A percentile compares a stretch with the other conserved stretches of the same genome.
Conservation (phyloP, 1,140 invertebrate species). For the Polypedilum pembai region DNA sequence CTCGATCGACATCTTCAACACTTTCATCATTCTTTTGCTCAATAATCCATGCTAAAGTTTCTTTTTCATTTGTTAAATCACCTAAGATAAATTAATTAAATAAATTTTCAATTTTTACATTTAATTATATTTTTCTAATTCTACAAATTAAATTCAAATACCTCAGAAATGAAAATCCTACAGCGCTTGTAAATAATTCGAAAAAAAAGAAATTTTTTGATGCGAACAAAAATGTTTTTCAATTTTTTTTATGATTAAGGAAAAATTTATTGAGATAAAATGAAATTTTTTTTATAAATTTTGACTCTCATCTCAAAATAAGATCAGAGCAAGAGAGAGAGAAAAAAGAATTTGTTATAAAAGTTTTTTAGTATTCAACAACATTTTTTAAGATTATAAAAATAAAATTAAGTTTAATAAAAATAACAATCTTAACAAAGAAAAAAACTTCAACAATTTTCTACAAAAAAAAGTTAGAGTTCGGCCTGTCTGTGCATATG, state of each 20-base stretch:
- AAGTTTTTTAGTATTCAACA: neutral
- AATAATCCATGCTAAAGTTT: constrained; percentile 85
- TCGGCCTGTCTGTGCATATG: no score
- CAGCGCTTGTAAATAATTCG: constrained; percentile 14
- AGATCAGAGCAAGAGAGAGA: no score
- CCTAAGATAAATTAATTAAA: constrained; percentile 52
- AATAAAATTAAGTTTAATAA: no score
- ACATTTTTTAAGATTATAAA: constrained; percentile 17
- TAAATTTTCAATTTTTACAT: neutral
- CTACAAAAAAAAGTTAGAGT: no score
- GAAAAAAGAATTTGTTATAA: neutral
- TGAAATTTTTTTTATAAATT: no score
- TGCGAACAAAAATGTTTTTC: constrained; percentile 4
- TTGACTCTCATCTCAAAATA: no score
- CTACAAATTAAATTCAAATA: neutral
- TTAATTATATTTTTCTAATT: neutral
- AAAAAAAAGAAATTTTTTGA: neutral
- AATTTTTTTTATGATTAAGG: neutral
- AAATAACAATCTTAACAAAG: constrained; percentile 15
- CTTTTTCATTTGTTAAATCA: constrained; percentile 73
- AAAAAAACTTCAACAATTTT: neutral
- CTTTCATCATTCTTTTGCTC: constrained; percentile 88
- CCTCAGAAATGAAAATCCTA: constrained; percentile 19
- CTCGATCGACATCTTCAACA: constrained; percentile 83
- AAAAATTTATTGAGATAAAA: neutral